These are phyloP conservation scores for Iselma pallidipennis DNA, from an alignment of 2,888 invertebrate genomes.

Conservation along the genomic window DNA sequence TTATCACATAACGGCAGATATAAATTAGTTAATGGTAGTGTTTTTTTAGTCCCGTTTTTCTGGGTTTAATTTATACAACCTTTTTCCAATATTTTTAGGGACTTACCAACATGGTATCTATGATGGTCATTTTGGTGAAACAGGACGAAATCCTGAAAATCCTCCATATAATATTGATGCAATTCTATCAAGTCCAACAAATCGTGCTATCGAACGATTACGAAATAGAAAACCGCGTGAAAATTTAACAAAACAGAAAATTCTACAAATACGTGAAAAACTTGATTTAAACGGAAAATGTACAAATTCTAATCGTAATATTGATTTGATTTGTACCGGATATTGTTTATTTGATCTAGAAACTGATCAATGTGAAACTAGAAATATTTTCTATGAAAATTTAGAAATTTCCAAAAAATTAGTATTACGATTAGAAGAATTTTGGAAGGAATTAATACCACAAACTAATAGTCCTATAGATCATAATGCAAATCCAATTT, in stretches of 20 bases:
- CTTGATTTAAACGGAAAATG: slow-evolving; percentile 11
- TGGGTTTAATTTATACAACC: too few species aligned
- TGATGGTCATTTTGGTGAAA: slow-evolving; percentile 40
- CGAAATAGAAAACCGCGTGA: background rate
- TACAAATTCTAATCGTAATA: background rate
- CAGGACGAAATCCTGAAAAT: slow-evolving; percentile 33
- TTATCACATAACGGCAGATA: slow-evolving; percentile 43
- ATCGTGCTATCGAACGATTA: slow-evolving; percentile 40
- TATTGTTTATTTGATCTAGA: slow-evolving; percentile 47
- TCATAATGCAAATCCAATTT: slow-evolving; percentile 38
- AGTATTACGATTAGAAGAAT: slow-evolving; percentile 31
- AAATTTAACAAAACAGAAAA: slow-evolving; percentile 26
- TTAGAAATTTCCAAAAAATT: slow-evolving; percentile 33
- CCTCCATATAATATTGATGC: slow-evolving; percentile 38
- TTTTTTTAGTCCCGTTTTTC: background rate
- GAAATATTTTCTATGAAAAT: slow-evolving; percentile 36
- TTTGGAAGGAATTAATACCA: slow-evolving; percentile 35
- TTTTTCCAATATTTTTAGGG: slow-evolving; percentile 28
- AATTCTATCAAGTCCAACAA: slow-evolving; percentile 40
- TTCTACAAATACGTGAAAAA: slow-evolving; percentile 29
- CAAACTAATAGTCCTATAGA: slow-evolving; percentile 37
- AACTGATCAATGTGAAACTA: slow-evolving; percentile 49
- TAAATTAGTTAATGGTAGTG: slow-evolving; percentile 47
- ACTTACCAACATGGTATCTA: slow-evolving; percentile 34
- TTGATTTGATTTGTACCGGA: slow-evolving; percentile 25